Evolutionary conservation across 1,140 invertebrate species (phyloP).

Genomic region (Calephelis virginiensis): DNA sequence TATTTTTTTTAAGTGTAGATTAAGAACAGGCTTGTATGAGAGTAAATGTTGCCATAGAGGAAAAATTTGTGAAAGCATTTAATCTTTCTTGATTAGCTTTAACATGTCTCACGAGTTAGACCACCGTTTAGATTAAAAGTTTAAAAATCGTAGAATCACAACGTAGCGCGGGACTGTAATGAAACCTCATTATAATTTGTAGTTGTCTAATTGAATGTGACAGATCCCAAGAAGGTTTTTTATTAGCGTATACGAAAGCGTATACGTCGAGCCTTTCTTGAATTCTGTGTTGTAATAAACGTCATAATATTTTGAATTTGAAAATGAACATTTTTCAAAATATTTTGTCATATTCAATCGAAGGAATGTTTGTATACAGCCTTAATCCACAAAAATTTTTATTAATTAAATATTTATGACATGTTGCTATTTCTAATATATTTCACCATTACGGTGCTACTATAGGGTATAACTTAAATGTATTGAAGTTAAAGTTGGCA

Average conservation of each 20-base stretch:
- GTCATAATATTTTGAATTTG: conserved; percentile 17
- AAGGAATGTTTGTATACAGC: conserved; percentile 14
- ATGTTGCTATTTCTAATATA: conserved; percentile 57
- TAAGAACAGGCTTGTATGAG: conserved; percentile 56
- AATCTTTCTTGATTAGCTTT: conserved; percentile 57
- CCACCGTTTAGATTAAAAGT: conserved; percentile 63
- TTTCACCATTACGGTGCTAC: conserved; percentile 57
- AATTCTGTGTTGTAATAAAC: conserved; percentile 29
- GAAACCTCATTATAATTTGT: neutral
- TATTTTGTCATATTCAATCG: conserved; percentile 15
- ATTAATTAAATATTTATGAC: conserved; percentile 49
- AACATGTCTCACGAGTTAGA: conserved; percentile 67
- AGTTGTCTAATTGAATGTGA: neutral
- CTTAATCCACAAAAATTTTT: conserved; percentile 23
- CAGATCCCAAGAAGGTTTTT: conserved; percentile 6
- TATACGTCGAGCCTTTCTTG: conserved; percentile 24
- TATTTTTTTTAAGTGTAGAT: conserved; percentile 35
- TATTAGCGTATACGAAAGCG: neutral
- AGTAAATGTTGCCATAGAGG: conserved; percentile 67
- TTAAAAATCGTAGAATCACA: conserved; percentile 12
- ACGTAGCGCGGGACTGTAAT: conserved; percentile 4
- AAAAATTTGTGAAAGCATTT: conserved; percentile 30
- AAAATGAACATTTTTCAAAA: neutral
- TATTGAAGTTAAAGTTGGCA: conserved; percentile 9
- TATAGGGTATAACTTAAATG: conserved; percentile 41